Conservation (phyloP, 2,888 invertebrate species). For the Standfussiana lucernea region DNA sequence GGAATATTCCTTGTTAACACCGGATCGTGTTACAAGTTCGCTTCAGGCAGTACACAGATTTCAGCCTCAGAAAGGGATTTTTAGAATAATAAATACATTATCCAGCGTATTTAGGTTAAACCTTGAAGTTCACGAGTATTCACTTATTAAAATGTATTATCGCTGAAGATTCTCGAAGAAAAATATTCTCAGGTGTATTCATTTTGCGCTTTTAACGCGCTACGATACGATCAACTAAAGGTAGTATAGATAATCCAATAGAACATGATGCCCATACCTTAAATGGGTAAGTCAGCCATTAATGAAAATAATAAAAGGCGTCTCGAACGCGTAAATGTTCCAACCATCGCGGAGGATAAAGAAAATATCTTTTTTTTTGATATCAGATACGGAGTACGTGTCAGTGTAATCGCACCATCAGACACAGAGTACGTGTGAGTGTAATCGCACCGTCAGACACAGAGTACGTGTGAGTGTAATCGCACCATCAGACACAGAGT, state of each 20-base stretch:
- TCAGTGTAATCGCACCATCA: no score
- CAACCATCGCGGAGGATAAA: not conserved
- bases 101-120: constrained; percentile 15
- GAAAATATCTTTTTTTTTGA: no score
- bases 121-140: not conserved
- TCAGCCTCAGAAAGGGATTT: constrained; percentile 35
- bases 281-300: not conserved
- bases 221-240: not conserved
- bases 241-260: not conserved
- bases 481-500: no score
- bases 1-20: constrained; percentile 16
- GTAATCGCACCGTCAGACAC: no score
- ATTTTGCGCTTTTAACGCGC: not conserved
- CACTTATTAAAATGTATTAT: constrained; percentile 13
- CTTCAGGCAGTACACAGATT: constrained; percentile 43
- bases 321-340: not conserved
- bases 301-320: not conserved
- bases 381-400: no score
- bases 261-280: not conserved
- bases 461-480: no score
- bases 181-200: not conserved
- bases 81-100: constrained; percentile 28
- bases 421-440: no score
- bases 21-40: constrained; percentile 8
- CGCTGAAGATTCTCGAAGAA: not conserved